Evolutionary conservation across 2,113 vertebrate genomes (phyloP).

Genomic region (Pterocles burchelli): DNA sequence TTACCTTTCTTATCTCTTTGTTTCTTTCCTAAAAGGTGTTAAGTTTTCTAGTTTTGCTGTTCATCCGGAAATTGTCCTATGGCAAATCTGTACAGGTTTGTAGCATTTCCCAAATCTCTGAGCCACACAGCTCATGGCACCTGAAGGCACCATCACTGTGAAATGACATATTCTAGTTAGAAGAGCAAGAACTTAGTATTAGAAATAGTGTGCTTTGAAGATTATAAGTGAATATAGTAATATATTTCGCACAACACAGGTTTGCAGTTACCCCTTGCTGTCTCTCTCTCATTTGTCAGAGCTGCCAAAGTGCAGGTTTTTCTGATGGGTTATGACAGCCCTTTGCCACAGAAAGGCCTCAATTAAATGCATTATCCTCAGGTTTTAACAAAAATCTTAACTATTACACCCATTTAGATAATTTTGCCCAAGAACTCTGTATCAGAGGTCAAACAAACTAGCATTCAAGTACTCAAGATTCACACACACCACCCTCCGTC

Average conservation of each 20-base stretch:
- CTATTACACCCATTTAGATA: neutral
- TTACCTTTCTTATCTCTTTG: neutral
- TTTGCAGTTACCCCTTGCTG: neutral
- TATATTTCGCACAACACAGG: neutral
- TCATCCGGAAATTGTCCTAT: neutral
- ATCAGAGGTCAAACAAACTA: neutral
- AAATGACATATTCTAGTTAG: accelerated
- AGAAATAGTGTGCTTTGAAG: neutral
- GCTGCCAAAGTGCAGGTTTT: neutral
- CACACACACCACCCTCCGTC: neutral
- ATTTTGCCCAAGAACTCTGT: accelerated
- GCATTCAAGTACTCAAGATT: neutral
- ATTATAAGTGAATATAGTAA: neutral
- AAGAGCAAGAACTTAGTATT: neutral
- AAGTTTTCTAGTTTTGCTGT: neutral
- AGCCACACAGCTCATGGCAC: neutral
- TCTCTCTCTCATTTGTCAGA: neutral
- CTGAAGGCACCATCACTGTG: neutral
- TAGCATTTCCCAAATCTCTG: neutral
- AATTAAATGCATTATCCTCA: neutral
- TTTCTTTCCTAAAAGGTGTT: neutral
- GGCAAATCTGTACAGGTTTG: accelerated
- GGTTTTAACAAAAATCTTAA: neutral
- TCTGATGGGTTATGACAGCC: neutral
- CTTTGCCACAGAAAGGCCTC: neutral